Base-by-base conservation (phyloP, 1,140 invertebrate genomes). In the Zaprionus taronus region DNA sequence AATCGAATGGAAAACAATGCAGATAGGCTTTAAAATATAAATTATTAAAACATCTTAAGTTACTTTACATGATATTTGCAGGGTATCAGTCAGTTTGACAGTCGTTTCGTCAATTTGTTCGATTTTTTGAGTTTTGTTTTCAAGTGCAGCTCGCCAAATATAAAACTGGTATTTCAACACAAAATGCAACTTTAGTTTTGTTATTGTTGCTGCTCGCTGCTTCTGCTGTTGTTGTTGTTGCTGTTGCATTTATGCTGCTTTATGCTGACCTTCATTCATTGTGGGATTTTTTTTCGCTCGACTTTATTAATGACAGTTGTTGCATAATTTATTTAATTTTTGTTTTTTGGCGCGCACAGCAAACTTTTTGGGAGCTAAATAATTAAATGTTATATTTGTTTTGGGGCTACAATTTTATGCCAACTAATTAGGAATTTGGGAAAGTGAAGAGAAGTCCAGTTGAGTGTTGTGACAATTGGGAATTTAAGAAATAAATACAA, bases 261-360 rank as follows among this genome's bases (percentile, higher is more conserved):
- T 85, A 90, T 81, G 72, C 70, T 85, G 85, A 90, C 85, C 85
- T 89, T 89, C 79, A 90, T 77, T 85, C 72, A 90, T 85, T 84
- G 85, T 84, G 85, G 86, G 81, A 89, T 85, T 79, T 81, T 87
- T 90, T 66, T n/a, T 57, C 81, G 67, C 71, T 90, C 81, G 81
- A 84, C 84, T 84, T 89, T 90, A 89, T 89, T 89, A 89, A 85
- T 89, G 85, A 90, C 86, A 85, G 82, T 81, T 79, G 86, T 85
- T 89, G 85, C 85, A 89, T 91, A 89, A 89, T 89, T 89, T 89
- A 90, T 85, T 87, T 87, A 75, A 83, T 80, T 87, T 85, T 66
- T 49, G 36, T 72, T 49, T 65, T 81, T 85, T 85, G 81, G 81
- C 72, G 53, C 58, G 77, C 66, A 83, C 64, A 69, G 47, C 60